Percentiles rank a stretch among this genome's conserved stretches.
Conservation (phyloP, 1,140 invertebrate genomes). For the Hyles vespertilio region DNA sequence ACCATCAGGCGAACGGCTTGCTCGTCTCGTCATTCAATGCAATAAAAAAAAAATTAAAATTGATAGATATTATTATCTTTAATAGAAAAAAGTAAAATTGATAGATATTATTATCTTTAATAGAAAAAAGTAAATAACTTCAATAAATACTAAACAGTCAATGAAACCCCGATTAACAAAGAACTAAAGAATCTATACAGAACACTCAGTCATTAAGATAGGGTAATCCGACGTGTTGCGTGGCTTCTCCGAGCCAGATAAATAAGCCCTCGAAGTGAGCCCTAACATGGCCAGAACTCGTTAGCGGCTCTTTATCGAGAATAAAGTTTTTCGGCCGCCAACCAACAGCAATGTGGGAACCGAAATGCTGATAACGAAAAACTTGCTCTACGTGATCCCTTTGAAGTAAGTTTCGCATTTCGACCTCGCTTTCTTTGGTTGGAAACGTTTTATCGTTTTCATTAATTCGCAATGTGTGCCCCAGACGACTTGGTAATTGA, state of each 20-base stretch:
- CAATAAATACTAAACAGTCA: no score
- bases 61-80: no score
- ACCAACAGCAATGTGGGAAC: slow-evolving; percentile 36
- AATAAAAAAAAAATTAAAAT: no score
- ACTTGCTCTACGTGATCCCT: slow-evolving; percentile 54
- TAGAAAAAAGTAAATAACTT: background rate
- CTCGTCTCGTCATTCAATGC: no score
- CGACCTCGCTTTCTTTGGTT: slow-evolving; percentile 21
- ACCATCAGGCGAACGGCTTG: no score
- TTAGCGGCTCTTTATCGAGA: slow-evolving; percentile 52
- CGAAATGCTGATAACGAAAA: slow-evolving; percentile 50
- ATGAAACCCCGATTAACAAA: no score
- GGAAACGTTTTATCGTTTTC: slow-evolving; percentile 8
- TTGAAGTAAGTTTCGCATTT: slow-evolving; percentile 37
- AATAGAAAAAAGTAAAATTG: no score
- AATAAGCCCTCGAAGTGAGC: slow-evolving; percentile 13
- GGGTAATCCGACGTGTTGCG: slow-evolving; percentile 18
- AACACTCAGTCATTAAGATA: slow-evolving; percentile 15
- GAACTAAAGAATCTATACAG: no score
- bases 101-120: no score
- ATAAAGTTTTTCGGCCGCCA: slow-evolving; percentile 34
- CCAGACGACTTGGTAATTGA: background rate
- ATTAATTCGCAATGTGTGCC: slow-evolving; percentile 4
- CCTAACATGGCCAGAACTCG: slow-evolving; percentile 35
- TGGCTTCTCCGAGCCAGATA: slow-evolving; percentile 14